A percentile compares a stretch with the other conserved stretches of the same genome.
phyloP scores from a whole-genome alignment of 2,888 invertebrate genomes.

The Tricholauxania praeusta region DNA sequence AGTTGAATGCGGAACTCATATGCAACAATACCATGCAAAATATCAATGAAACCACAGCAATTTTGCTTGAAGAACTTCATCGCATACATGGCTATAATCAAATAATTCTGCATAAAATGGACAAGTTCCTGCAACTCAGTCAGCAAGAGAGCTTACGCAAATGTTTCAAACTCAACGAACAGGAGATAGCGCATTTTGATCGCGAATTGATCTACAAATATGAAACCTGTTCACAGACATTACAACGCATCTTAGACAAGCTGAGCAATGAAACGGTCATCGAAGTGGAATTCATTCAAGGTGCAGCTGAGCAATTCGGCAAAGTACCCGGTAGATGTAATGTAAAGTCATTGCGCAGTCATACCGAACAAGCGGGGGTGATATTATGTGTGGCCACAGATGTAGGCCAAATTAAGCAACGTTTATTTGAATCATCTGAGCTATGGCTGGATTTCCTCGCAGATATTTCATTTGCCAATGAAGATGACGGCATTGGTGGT shows the following conservation, averaged over 20 bases:
- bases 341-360: constrained; percentile 39
- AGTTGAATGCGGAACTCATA: constrained; percentile 37
- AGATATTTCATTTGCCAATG: constrained; percentile 33
- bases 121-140: constrained; percentile 12
- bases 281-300: constrained; percentile 43
- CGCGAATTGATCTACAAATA: constrained; percentile 46
- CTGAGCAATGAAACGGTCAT: constrained; percentile 41
- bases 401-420: constrained; percentile 48
- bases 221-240: constrained; percentile 40
- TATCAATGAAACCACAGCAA: constrained; percentile 27
- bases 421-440: constrained; percentile 35
- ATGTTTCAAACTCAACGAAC: constrained; percentile 48
- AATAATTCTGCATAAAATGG: background rate
- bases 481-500: background rate
- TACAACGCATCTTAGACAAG: constrained; percentile 42
- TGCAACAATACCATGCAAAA: constrained; percentile 47
- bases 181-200: constrained; percentile 48
- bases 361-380: constrained; percentile 38
- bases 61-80: constrained; percentile 32
- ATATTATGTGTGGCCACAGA: constrained; percentile 47
- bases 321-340: constrained; percentile 42
- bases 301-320: constrained; percentile 40
- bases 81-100: constrained; percentile 31
- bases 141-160: constrained; percentile 33
- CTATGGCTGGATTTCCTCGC: constrained; percentile 43